phyloP scores from a whole-genome alignment of 2,113 vertebrate genomes.

The Ciconia stormi region DNA sequence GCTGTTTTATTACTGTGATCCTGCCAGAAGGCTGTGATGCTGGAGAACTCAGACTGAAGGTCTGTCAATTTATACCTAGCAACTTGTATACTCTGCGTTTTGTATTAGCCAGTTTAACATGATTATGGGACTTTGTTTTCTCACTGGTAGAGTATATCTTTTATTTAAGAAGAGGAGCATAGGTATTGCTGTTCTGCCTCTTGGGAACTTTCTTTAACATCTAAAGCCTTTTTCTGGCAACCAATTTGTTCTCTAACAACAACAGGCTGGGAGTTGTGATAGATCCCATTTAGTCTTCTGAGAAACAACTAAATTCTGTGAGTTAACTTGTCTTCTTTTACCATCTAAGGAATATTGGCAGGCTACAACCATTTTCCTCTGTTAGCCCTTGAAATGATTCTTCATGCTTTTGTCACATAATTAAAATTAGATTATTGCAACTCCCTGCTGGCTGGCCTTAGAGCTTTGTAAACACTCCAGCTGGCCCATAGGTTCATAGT shows the following conservation, averaged over 20 bases:
- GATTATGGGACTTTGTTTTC: background rate
- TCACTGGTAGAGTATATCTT: background rate
- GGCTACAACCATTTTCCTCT: slow-evolving; percentile 71
- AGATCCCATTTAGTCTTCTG: slow-evolving; percentile 64
- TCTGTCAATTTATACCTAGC: background rate
- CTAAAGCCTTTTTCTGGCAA: slow-evolving; percentile 39
- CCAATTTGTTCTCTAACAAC: slow-evolving; percentile 35
- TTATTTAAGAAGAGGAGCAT: background rate
- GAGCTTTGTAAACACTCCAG: slow-evolving; percentile 75
- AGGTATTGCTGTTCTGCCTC: slow-evolving; percentile 22
- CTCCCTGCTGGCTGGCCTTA: slow-evolving; percentile 73
- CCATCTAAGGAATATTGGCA: slow-evolving; percentile 79
- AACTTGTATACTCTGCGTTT: background rate
- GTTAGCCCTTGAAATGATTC: slow-evolving; percentile 78
- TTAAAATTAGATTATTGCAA: slow-evolving; percentile 83
- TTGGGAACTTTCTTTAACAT: slow-evolving; percentile 36
- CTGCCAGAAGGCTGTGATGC: background rate
- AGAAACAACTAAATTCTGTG: slow-evolving; percentile 66
- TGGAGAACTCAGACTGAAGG: background rate
- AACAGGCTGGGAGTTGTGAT: slow-evolving; percentile 44
- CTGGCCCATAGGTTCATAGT: slow-evolving; percentile 70
- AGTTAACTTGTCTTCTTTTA: slow-evolving; percentile 74
- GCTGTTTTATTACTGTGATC: background rate
- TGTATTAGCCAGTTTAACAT: background rate
- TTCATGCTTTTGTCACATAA: slow-evolving; percentile 82